Percentiles rank a stretch among this genome's conserved stretches.
phyloP scores from a whole-genome alignment of 2,113 vertebrate genomes.

The Xyliphius kryptos region DNA sequence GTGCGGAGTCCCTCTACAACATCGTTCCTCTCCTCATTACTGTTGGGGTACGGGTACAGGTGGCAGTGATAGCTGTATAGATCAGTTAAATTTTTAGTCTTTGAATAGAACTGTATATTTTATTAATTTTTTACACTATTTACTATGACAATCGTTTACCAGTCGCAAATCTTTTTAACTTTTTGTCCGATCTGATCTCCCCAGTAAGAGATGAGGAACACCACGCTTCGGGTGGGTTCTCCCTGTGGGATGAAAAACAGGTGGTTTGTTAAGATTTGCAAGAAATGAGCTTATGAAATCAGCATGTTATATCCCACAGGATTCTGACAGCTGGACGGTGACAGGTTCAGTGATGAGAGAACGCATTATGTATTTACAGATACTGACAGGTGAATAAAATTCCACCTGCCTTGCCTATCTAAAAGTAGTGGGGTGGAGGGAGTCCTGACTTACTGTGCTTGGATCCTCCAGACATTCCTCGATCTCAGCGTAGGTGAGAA shows the following conservation, averaged over 20 bases:
- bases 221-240: conserved; percentile 78
- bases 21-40: conserved; percentile 73
- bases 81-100: neutral
- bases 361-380: too few species aligned
- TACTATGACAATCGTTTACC: conserved; percentile 61
- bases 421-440: neutral
- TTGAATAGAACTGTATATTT: too few species aligned
- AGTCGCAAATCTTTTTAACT: conserved; percentile 97
- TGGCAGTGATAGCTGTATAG: conserved; percentile 85
- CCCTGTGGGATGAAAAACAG: conserved; percentile 62
- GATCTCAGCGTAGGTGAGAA: conserved; percentile 83
- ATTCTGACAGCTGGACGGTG: too few species aligned
- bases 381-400: too few species aligned
- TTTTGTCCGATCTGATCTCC: conserved; percentile 96
- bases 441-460: conserved; percentile 69
- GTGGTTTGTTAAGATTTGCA: too few species aligned
- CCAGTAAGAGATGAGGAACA: conserved; percentile 94
- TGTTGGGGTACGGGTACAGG: conserved; percentile 86
- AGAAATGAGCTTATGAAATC: too few species aligned
- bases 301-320: too few species aligned
- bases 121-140: too few species aligned
- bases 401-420: too few species aligned
- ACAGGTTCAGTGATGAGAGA: too few species aligned
- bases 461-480: conserved; percentile 80
- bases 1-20: conserved; percentile 80